Percentiles rank a stretch among this genome's conserved stretches.
Evolutionary conservation across 2,797 vertebrate species (phyloP).

Genomic region (Pseudotriccus pelzelni): DNA sequence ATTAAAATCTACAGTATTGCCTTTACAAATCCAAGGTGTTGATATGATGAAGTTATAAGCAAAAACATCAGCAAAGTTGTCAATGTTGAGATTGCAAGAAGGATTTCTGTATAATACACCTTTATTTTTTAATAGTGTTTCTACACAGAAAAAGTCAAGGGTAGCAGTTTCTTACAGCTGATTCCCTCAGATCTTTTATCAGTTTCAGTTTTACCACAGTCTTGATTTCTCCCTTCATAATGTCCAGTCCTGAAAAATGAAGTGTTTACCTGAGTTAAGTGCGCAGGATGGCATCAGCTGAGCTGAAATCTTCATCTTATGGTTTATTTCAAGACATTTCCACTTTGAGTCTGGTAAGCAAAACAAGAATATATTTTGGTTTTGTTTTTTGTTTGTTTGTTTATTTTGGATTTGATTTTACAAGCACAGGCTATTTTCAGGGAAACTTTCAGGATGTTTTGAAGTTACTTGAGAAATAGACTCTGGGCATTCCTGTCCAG

Average conservation of each 20-base stretch:
- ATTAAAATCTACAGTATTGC: background rate
- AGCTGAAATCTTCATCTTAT: background rate
- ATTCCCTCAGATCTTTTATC: background rate
- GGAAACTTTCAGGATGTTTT: background rate
- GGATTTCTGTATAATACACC: background rate
- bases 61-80: background rate
- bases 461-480: background rate
- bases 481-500: background rate
- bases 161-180: background rate
- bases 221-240: conserved; percentile 34
- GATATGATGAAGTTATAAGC: background rate
- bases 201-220: background rate
- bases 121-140: background rate
- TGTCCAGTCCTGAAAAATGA: conserved; percentile 22
- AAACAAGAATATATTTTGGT: background rate
- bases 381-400: background rate
- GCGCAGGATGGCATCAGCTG: background rate
- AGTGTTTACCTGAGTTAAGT: background rate
- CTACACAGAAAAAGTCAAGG: background rate
- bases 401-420: background rate
- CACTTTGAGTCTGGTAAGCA: background rate
- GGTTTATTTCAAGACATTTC: background rate
- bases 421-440: background rate
- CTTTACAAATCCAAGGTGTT: background rate
- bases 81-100: background rate